These are phyloP conservation scores for Cyprinodon brontotheroides DNA, from an alignment of 2,113 vertebrate species.

Conservation along the genomic window DNA sequence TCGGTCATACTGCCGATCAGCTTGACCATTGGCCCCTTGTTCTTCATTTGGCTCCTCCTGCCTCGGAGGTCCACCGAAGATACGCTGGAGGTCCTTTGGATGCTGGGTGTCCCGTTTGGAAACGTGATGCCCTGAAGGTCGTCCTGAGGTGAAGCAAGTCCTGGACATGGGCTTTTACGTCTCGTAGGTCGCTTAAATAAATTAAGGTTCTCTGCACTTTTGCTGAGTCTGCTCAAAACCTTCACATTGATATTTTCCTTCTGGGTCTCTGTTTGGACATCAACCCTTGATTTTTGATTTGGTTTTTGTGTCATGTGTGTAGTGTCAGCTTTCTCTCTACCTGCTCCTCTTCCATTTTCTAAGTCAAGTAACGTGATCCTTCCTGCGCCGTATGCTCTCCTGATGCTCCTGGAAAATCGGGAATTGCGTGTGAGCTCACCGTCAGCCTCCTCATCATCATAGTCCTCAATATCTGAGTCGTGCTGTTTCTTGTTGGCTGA, in stretches of 20 bases:
- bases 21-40: constrained; percentile 84
- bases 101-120: constrained; percentile 57
- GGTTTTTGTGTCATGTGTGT: constrained; percentile 45
- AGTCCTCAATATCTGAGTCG: constrained; percentile 73
- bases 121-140: constrained; percentile 54
- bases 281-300: constrained; percentile 47
- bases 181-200: constrained; percentile 87
- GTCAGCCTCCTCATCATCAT: constrained; percentile 75
- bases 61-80: constrained; percentile 76
- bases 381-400: constrained; percentile 89
- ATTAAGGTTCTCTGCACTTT: constrained; percentile 88
- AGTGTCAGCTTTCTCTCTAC: constrained; percentile 29
- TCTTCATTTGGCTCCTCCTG: constrained; percentile 81
- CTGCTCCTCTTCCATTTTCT: constrained; percentile 51
- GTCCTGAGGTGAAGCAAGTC: constrained; percentile 62
- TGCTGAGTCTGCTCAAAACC: constrained; percentile 84
- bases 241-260: constrained; percentile 59
- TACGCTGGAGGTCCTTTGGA: constrained; percentile 79
- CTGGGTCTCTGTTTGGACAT: constrained; percentile 57
- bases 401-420: constrained; percentile 89
- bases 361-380: constrained; percentile 86
- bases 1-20: constrained; percentile 88
- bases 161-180: constrained; percentile 82
- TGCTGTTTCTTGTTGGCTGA: constrained; percentile 34
- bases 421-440: constrained; percentile 86